phyloP scores from a whole-genome alignment of 2,113 vertebrate genomes.

The Prolemur simus region DNA sequence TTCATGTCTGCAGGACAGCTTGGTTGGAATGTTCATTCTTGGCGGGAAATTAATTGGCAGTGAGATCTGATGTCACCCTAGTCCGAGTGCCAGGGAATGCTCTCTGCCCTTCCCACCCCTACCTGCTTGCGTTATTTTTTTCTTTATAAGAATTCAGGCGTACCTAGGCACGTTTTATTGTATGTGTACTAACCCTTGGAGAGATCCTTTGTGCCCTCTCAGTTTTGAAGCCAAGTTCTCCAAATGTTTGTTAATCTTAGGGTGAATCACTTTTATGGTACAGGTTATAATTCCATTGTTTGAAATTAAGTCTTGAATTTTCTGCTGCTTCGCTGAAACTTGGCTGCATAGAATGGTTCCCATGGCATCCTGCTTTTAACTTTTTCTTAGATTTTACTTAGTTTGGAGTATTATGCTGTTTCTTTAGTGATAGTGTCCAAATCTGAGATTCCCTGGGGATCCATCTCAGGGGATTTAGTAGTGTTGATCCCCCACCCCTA shows the following conservation, averaged over 20 bases:
- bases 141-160: neutral
- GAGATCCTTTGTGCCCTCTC: neutral
- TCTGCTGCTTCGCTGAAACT: neutral
- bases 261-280: neutral
- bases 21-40: neutral
- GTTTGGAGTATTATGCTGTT: neutral
- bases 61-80: neutral
- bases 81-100: neutral
- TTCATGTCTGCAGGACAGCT: neutral
- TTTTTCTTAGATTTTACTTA: neutral
- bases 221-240: neutral
- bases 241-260: neutral
- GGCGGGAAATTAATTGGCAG: neutral
- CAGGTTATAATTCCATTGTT: neutral
- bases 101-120: neutral
- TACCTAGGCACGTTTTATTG: neutral
- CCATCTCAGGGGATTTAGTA: neutral
- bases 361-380: neutral
- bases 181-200: neutral
- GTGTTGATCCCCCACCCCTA: neutral
- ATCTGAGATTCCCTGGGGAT: neutral
- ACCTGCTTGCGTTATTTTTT: neutral
- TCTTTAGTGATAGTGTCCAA: neutral
- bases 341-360: neutral
- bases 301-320: slow-evolving; percentile 38